A percentile compares a stretch with the other conserved stretches of the same genome.
phyloP scores from a whole-genome alignment of 1,140 invertebrate species.

The Lethocerus indicus region DNA sequence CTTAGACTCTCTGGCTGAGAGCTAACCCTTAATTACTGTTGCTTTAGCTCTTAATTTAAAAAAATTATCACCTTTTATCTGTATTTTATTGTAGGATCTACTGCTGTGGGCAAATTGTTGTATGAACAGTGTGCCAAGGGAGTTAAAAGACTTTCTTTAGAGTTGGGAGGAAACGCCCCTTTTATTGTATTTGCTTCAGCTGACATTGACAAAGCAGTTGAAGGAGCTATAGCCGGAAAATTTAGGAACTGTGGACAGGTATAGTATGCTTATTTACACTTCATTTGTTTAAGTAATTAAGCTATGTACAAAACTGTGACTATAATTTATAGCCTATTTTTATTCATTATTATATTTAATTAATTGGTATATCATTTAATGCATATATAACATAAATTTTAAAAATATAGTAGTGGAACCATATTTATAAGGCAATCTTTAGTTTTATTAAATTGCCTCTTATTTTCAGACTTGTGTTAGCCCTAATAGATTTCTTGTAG shows the following conservation, averaged over 20 bases:
- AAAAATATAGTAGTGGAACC: not conserved
- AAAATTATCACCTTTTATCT: too few relatives aligned
- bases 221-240: constrained; percentile 77
- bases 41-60: too few relatives aligned
- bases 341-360: not conserved
- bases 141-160: constrained; percentile 79
- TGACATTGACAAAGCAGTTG: constrained; percentile 74
- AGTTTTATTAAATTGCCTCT: constrained; percentile 7
- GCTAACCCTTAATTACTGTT: too few relatives aligned
- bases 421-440: not conserved
- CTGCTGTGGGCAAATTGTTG: constrained; percentile 73
- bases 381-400: not conserved
- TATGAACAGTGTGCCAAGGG: constrained; percentile 69
- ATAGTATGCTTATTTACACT: constrained; percentile 4
- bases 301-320: too few relatives aligned
- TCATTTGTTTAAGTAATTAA: too few relatives aligned
- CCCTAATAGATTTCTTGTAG: constrained; percentile 85
- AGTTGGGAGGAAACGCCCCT: constrained; percentile 96
- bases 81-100: constrained; percentile 47
- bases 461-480: constrained; percentile 83
- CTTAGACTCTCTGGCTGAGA: too few relatives aligned
- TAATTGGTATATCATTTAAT: not conserved
- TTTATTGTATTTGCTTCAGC: constrained; percentile 94
- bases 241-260: constrained; percentile 88
- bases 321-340: not conserved